phyloP scores from a whole-genome alignment of 2,113 vertebrate genomes.

The Epinephelus lanceolatus region DNA sequence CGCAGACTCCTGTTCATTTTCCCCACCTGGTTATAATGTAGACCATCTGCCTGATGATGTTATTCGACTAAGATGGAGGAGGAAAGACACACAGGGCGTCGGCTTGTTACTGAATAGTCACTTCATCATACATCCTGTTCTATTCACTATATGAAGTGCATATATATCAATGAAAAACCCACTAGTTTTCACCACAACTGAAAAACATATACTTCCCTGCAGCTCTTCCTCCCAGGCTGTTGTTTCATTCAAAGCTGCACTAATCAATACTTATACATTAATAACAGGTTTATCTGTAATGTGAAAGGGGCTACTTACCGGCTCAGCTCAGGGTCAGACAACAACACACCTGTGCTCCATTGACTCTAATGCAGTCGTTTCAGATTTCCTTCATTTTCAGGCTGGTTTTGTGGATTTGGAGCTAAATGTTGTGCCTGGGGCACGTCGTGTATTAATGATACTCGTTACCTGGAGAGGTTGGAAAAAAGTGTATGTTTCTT shows the following conservation, averaged over 20 bases:
- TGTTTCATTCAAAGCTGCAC: no score
- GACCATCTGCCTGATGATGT: conserved; percentile 6
- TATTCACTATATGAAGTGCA: neutral
- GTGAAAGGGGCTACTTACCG: neutral
- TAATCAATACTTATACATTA: no score
- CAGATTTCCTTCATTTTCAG: no score
- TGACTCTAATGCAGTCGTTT: no score
- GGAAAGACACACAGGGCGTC: neutral
- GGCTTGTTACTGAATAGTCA: neutral
- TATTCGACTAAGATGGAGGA: neutral
- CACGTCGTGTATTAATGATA: no score
- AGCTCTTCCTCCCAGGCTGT: no score
- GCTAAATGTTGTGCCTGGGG: no score
- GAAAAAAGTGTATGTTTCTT: no score
- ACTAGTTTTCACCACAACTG: neutral
- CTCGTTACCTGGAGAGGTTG: no score
- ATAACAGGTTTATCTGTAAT: neutral
- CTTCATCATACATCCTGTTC: neutral
- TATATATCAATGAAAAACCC: neutral
- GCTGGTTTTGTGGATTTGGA: no score
- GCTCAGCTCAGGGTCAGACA: no score
- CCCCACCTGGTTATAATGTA: neutral
- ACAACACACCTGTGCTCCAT: no score
- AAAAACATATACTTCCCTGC: neutral
- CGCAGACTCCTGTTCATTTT: conserved; percentile 10